Base-by-base conservation (phyloP, 2,888 invertebrate genomes). In the Melipona beecheii region DNA sequence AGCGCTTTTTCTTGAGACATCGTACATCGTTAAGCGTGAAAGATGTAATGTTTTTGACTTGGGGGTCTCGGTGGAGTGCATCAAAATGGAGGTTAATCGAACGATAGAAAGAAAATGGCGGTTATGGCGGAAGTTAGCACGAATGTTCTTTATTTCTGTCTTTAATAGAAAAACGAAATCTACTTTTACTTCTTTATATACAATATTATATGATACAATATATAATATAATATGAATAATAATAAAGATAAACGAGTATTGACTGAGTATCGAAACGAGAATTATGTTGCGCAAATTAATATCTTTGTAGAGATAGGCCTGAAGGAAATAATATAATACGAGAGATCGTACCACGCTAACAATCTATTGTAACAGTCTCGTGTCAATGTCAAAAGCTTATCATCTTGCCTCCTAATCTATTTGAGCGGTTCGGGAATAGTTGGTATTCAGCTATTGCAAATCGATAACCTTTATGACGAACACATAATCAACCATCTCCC, bases 61-160 rank as follows among this genome's bases (percentile, higher is more conserved):
- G n/a, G 56, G 56, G 15, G 24, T 58, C 56, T n/a, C 24, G n/a
- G n/a, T n/a, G n/a, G 15, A n/a, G 56, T n/a, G n/a, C 56, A n/a
- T 58, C 24, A 58, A 58, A 58, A 58, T 58, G 56, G 43, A 24
- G 56, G 56, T 58, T 58, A 58, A n/a, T n/a, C 56, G n/a, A 31
- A 4, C 31, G 31, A 31, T 4, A 27, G 27, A 27, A 31, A 31
- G 31, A 31, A 31, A 31, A 31, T 31, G 31, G 31, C 31, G 31
- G 31, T 31, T 31, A 4, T 31, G 31, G 31, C 31, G 31, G 4
- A 31, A 31, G 31, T 31, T 31, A 31, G 31, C 4, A 31, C 31
- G 4, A 31, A 31, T 4, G 31, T 31, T 31, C 31, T 4, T 31
- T 31, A 4, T 31, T 31, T 31, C 31, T 31, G 31, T 31, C 31